Percentiles rank a stretch among this genome's conserved stretches.
Evolutionary conservation across 2,797 vertebrate species (phyloP).

Genomic region (Trachops cirrhosus): DNA sequence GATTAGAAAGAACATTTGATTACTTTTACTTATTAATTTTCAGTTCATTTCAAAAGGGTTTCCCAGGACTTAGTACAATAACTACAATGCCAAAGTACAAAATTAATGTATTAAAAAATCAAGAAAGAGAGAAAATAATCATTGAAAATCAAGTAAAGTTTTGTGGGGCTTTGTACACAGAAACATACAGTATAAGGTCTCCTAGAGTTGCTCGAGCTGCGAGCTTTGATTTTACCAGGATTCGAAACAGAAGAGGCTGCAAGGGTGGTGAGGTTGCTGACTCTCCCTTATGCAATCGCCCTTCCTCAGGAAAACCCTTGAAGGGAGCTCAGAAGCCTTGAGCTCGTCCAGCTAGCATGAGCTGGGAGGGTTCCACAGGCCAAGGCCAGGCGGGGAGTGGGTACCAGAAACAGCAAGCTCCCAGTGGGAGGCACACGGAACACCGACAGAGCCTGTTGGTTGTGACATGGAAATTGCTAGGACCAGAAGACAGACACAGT

Average conservation of each 20-base stretch:
- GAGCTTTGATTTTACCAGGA: not conserved
- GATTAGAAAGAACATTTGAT: conserved; percentile 16
- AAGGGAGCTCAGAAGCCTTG: not conserved
- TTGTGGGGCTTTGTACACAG: not conserved
- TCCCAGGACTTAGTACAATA: conserved; percentile 53
- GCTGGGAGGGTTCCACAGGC: not conserved
- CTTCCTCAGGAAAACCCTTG: not conserved
- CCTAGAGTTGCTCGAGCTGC: not conserved
- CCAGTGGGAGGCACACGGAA: not conserved
- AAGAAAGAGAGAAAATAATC: conserved; percentile 43
- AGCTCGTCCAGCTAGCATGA: not conserved
- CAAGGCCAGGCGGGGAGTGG: not conserved
- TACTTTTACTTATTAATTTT: conserved; percentile 56
- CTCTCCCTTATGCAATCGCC: not conserved
- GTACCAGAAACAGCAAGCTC: not conserved
- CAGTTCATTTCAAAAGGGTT: conserved; percentile 27
- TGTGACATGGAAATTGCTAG: not conserved
- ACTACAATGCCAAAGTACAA: conserved; percentile 11
- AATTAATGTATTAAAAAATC: conserved; percentile 38
- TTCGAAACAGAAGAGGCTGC: not conserved
- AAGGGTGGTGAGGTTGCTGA: not conserved
- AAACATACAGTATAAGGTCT: not conserved
- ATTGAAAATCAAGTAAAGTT: conserved; percentile 12
- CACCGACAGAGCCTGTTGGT: no score
- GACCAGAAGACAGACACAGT: not conserved